Evolutionary conservation across 2,888 invertebrate genomes (phyloP).

Genomic region (Entomobrya multifasciata): DNA sequence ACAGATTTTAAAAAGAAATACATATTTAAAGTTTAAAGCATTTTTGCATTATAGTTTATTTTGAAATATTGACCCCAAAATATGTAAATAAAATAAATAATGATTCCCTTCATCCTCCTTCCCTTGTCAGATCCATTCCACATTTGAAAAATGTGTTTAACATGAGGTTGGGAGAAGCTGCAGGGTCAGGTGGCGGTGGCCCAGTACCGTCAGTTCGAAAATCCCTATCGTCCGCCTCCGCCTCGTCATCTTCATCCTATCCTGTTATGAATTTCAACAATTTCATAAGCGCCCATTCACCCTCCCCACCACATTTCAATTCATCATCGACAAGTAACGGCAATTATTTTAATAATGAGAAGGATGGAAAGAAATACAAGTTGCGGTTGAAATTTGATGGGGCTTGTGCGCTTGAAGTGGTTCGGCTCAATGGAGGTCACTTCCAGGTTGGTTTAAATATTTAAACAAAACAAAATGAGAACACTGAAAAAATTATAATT

Average conservation of each 20-base stretch:
- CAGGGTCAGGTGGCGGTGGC: background rate
- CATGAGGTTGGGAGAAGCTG: conserved; percentile 56
- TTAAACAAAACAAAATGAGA: too few relatives aligned
- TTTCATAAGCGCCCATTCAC: conserved; percentile 70
- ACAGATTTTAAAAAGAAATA: too few relatives aligned
- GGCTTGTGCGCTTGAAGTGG: conserved; percentile 78
- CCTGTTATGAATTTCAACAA: conserved; percentile 77
- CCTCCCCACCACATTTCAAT: conserved; percentile 48
- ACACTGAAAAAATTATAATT: too few relatives aligned
- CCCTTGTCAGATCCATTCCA: conserved; percentile 66
- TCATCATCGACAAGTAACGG: conserved; percentile 69
- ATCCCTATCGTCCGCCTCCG: conserved; percentile 52
- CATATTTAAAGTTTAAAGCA: too few relatives aligned
- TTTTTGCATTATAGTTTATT: too few relatives aligned
- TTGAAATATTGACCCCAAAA: conserved; percentile 14
- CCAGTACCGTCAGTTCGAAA: conserved; percentile 44
- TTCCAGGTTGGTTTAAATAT: conserved; percentile 75
- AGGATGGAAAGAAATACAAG: conserved; percentile 79
- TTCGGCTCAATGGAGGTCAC: conserved; percentile 79
- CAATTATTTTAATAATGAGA: conserved; percentile 75
- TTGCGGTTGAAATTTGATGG: conserved; percentile 79
- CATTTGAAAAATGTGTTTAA: conserved; percentile 61
- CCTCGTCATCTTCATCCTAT: conserved; percentile 54
- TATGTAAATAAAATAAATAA: background rate
- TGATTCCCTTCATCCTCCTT: too few relatives aligned